Evolutionary conservation across 2,797 vertebrate species (phyloP), one percentile per base, ranked within the genome.

Genomic region (Sebastes vulpes): DNA sequence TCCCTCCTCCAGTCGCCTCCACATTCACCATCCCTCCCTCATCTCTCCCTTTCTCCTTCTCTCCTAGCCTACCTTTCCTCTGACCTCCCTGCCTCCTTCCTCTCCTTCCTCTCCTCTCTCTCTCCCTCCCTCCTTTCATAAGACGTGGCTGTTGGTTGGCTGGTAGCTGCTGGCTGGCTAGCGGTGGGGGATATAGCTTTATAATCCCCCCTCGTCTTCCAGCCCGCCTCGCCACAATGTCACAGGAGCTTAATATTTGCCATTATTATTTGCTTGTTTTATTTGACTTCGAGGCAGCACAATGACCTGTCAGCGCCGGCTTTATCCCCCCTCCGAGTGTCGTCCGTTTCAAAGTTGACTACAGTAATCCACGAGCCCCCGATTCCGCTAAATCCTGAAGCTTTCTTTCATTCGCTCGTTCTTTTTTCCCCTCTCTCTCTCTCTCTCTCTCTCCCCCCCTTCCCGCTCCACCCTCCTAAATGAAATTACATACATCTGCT

Each of bases 401-500:
- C 95, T 96, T 92, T 96, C 96, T 92, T 92, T 91, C 88, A 89
- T 89, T 84, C 32, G 69, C 72, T 79, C 58, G 35, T 64, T 77
- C 20, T 77, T 66, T 70, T 74, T 42, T 42, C 6, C 38, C 38
- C 38, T 54, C 12, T 23, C 58, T 20, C 7, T n/a, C 52, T 18
- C 58, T 16, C 25, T 28, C 64, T 20, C 71, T 7, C 46, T 4
- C 64, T 38, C 31, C n/a, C 21, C 20, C 31, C 63, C 65, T 42
- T 64, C 58, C 70, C 50, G 5, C 79, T 79, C 72, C 77, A 72
- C 65, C 88, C 85, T 87, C 82, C 91, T 95, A 95, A 97, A 95
- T 94, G 91, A 97, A 97, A 97, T 97, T 96, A 96, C 96, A 96
- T 96, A 96, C 95, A 96, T 97, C 95, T 97, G 96, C 95, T 96